These are phyloP conservation scores for Heptranchias perlo DNA, from an alignment of 2,113 vertebrate species.

Conservation along the genomic window DNA sequence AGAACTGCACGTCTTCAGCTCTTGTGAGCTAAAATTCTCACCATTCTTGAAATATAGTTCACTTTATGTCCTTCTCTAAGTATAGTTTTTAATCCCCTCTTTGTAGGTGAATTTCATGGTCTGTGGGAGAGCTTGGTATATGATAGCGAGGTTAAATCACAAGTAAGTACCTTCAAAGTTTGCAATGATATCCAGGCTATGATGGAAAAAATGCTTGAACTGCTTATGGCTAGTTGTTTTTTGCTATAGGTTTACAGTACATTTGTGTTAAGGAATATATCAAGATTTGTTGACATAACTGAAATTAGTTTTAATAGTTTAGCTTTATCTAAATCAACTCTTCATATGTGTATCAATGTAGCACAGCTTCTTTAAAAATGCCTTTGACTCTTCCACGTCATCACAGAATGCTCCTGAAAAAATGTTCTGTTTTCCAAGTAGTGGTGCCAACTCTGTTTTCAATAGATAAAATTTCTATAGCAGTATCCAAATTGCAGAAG, in stretches of 20 bases:
- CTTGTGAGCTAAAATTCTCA: neutral
- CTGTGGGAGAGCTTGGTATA: conserved; percentile 96
- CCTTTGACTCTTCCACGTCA: neutral
- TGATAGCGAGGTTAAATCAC: conserved; percentile 78
- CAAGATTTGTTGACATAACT: neutral
- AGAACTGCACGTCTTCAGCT: neutral
- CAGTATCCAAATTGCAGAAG: neutral
- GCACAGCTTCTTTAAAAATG: neutral
- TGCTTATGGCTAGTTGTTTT: neutral
- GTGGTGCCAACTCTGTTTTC: neutral
- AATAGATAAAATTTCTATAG: neutral
- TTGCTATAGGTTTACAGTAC: neutral
- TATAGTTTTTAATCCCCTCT: neutral
- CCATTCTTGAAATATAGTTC: neutral
- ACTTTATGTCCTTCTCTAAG: neutral
- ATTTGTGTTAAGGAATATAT: neutral
- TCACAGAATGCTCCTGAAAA: neutral
- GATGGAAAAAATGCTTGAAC: neutral
- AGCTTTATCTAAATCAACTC: neutral
- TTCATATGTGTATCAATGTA: neutral
- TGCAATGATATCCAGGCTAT: neutral
- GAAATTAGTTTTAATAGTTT: neutral
- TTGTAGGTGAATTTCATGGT: conserved; percentile 84
- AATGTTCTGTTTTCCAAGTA: neutral
- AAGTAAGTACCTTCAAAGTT: conserved; percentile 61